These are phyloP conservation scores for Folsomia candida DNA, from an alignment of 2,888 invertebrate genomes.

Conservation along the genomic window DNA sequence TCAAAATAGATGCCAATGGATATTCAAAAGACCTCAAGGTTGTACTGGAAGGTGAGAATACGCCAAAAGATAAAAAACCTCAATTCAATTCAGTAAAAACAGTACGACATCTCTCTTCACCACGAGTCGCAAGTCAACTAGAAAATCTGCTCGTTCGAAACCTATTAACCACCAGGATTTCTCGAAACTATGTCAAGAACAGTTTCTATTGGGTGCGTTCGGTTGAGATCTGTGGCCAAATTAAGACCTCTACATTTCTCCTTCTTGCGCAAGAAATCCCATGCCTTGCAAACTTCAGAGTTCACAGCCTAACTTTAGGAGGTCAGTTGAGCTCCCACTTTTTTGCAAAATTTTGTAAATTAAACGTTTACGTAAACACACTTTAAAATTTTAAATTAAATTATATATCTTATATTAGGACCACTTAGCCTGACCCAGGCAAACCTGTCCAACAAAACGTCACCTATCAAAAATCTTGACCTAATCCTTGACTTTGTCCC, in stretches of 20 bases:
- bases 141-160: background rate
- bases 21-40: slow-evolving; percentile 12
- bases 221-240: background rate
- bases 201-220: background rate
- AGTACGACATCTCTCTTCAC: background rate
- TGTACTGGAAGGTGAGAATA: background rate
- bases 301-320: background rate
- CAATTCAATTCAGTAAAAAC: too few species aligned
- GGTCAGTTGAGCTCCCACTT: too few species aligned
- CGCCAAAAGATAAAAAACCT: background rate
- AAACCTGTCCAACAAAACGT: too few species aligned
- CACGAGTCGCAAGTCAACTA: background rate
- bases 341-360: too few species aligned
- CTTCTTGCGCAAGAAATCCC: background rate
- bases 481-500: slow-evolving; percentile 23
- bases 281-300: background rate
- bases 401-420: too few species aligned
- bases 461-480: slow-evolving; percentile 11
- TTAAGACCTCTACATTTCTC: background rate
- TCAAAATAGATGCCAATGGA: slow-evolving; percentile 19
- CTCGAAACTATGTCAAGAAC: background rate
- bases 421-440: too few species aligned
- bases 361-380: background rate
- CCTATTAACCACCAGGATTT: background rate
- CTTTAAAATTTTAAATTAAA: background rate